Evolutionary conservation across 2,113 vertebrate species (phyloP), one percentile per base, ranked within the genome.

Genomic region (Raphicerus campestris): DNA sequence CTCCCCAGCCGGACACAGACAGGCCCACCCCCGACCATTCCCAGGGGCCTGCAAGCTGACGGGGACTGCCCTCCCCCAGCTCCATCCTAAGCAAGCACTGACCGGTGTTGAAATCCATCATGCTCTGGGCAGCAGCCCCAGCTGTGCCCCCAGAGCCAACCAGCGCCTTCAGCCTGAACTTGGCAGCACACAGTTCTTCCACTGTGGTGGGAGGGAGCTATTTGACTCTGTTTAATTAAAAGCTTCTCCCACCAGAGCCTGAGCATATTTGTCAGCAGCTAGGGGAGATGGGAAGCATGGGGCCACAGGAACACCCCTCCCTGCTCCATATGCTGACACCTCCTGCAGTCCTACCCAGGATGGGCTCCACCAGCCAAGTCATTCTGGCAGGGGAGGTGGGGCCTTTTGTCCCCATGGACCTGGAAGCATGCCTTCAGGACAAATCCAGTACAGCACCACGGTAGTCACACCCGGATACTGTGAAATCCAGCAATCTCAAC

Each of bases 271-370:
- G 28, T 20, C 26, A 75, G 86, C 60, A 94, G 26, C 30, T 35
- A 35, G 26, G 1, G 1, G 63, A 55, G 10, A 4, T 26, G 5
- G 61, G 87, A 83, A n/a, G 1, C 5, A 3, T 0, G 1, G 42
- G 15, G 13, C 60, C 24, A 26, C 0, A 42, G 49, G 70, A 88
- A 7, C 70, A 42, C 22, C 39, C 35, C 4, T 3, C 3, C 45
- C 56, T 30, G 20, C 13, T 6, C 47, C 77, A 11, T 20, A 32
- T 30, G 26, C 63, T 13, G 49, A 58, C 10, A 13, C 15, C 28
- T 78, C 53, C 60, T 39, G 20, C 8, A 20, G 16, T 22, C 77
- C 17, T 39, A 66, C 10, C 75, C 2, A 0, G 28, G 10, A 39
- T 14, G n/a, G 66, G 7, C 30, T 49, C 70, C 17, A 20, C 10